A percentile compares a stretch with the other conserved stretches of the same genome.
Evolutionary conservation across 2,113 vertebrate species (phyloP).

Genomic region (Perccottus glenii): DNA sequence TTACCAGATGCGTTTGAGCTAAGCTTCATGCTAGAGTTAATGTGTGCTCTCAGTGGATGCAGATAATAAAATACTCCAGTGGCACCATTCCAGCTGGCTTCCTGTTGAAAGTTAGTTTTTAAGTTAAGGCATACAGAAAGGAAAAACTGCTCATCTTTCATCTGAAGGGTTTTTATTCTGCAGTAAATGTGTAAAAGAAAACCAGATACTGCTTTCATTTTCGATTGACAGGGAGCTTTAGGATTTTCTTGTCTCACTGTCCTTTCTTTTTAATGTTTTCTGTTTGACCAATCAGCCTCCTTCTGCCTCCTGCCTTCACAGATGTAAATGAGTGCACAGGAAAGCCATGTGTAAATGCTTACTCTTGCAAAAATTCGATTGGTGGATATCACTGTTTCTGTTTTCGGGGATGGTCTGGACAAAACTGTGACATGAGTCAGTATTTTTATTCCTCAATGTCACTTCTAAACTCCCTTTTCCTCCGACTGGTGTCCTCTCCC

Average conservation of each 20-base stretch:
- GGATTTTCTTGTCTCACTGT: not conserved
- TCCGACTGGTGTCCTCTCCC: constrained; percentile 12
- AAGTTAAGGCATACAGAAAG: not conserved
- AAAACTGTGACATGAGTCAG: constrained; percentile 98
- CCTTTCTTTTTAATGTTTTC: constrained; percentile 21
- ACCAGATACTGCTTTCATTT: not conserved
- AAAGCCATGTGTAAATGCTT: constrained; percentile 92
- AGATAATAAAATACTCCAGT: not conserved
- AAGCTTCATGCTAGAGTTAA: too few species aligned
- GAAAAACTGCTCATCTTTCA: too few species aligned
- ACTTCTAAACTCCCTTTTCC: constrained; percentile 13
- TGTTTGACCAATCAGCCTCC: constrained; percentile 66
- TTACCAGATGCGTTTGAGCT: too few species aligned
- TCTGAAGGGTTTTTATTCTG: not conserved
- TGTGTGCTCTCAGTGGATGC: too few species aligned
- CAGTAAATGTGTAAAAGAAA: not conserved
- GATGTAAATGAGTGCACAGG: constrained; percentile 97
- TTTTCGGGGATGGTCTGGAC: constrained; percentile 94
- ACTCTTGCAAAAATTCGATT: constrained; percentile 99
- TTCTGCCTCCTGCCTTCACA: constrained; percentile 85
- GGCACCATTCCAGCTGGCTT: not conserved
- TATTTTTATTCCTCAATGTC: constrained; percentile 73
- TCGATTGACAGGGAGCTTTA: not conserved
- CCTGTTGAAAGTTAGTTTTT: constrained; percentile 1
- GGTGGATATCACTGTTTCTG: constrained; percentile 99